Percentiles rank a stretch among this genome's conserved stretches.
phyloP scores from a whole-genome alignment of 2,888 invertebrate species.

The Chironomus tentans region DNA sequence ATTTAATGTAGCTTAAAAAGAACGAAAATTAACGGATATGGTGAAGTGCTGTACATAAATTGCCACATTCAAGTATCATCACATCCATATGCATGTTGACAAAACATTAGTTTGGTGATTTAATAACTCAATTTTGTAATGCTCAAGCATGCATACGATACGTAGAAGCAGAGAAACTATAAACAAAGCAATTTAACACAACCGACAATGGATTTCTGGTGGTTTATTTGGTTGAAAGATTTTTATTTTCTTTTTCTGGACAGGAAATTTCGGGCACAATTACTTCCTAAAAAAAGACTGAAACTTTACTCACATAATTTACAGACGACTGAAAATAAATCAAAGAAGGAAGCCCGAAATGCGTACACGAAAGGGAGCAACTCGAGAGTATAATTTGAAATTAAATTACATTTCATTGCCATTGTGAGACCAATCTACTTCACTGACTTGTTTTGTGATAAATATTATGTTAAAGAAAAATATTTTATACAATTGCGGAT shows the following conservation, averaged over 20 bases:
- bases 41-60: too few relatives aligned
- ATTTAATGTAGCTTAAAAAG: too few relatives aligned
- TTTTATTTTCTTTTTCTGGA: conserved; percentile 4
- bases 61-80: too few relatives aligned
- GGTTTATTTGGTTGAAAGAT: conserved; percentile 25
- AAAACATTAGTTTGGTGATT: conserved; percentile 11
- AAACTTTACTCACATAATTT: neutral
- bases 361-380: neutral
- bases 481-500: neutral
- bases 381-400: conserved; percentile 16
- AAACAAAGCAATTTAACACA: neutral
- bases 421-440: neutral
- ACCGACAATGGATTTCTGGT: conserved; percentile 1
- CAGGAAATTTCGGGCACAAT: conserved; percentile 21
- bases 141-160: neutral
- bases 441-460: neutral
- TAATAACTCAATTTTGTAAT: conserved; percentile 19
- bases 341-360: conserved; percentile 8
- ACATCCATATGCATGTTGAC: neutral
- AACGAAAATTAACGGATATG: too few relatives aligned
- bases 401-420: conserved; percentile 8
- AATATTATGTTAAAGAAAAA: neutral
- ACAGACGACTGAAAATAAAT: conserved; percentile 9
- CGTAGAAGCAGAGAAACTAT: neutral
- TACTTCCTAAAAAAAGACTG: neutral